Conservation (phyloP, 2,888 invertebrate species). For the Xylota sylvarum region DNA sequence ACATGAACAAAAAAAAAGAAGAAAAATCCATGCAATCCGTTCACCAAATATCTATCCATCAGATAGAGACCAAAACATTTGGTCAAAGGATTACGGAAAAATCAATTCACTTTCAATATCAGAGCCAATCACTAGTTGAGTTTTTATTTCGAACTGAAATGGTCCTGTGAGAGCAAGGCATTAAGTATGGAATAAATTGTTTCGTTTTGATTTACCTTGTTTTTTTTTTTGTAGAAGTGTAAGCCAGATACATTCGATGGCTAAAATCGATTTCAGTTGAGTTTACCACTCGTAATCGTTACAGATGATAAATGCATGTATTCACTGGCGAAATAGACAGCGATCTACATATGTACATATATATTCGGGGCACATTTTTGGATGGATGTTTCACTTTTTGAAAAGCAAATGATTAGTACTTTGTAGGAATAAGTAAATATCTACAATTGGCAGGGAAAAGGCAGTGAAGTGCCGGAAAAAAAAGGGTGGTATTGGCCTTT, state of each 20-base stretch:
- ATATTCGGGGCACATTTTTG: not conserved
- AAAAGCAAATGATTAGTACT: slow-evolving; percentile 5
- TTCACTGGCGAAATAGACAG: not conserved
- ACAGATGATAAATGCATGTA: slow-evolving; percentile 20
- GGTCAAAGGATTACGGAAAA: slow-evolving; percentile 40
- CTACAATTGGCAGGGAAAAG: too few species aligned
- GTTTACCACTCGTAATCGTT: slow-evolving; percentile 1
- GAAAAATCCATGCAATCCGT: not conserved
- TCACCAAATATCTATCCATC: not conserved
- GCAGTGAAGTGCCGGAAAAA: too few species aligned
- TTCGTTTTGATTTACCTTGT: slow-evolving; percentile 21
- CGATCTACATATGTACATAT: not conserved
- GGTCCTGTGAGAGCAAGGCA: slow-evolving; percentile 5
- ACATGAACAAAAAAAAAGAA: not conserved
- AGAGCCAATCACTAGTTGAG: slow-evolving; percentile 33
- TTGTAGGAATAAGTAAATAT: not conserved
- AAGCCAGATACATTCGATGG: not conserved
- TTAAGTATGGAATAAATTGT: slow-evolving; percentile 14
- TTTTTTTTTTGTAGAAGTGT: not conserved
- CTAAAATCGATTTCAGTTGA: slow-evolving; percentile 29
- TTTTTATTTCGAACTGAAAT: slow-evolving; percentile 1
- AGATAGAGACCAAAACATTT: slow-evolving; percentile 24
- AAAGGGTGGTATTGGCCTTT: too few species aligned
- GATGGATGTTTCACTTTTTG: not conserved
- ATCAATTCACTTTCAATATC: slow-evolving; percentile 34